These are phyloP conservation scores for Drosophila hydei DNA, from an alignment of 1,140 invertebrate species.

Conservation along the genomic window DNA sequence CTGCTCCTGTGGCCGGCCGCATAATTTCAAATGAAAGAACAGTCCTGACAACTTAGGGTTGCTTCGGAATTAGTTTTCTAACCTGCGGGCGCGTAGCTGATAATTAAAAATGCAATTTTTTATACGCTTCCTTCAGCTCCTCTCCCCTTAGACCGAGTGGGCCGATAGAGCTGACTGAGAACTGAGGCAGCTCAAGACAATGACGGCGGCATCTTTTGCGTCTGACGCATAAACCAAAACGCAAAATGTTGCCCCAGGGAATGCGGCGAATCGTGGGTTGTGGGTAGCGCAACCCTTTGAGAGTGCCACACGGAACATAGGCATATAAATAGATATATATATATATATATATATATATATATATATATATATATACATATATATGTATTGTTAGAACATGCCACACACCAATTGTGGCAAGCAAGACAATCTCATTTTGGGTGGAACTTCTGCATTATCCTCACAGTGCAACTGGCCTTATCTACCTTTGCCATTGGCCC, in stretches of 20 bases:
- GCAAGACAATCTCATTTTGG: constrained; percentile 67
- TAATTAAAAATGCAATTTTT: constrained; percentile 83
- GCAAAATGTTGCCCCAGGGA: constrained; percentile 80
- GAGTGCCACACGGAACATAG: constrained; percentile 4
- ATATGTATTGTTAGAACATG: not conserved
- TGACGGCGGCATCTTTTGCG: constrained; percentile 69
- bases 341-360: not conserved
- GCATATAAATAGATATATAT: not conserved
- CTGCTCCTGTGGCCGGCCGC: not conserved
- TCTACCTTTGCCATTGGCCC: constrained; percentile 55
- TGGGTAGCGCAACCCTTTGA: constrained; percentile 64
- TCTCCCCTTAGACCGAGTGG: not conserved
- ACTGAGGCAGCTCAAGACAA: constrained; percentile 62
- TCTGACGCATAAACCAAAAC: constrained; percentile 81
- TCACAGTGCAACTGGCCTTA: constrained; percentile 43
- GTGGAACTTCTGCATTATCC: constrained; percentile 61
- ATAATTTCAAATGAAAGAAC: constrained; percentile 57
- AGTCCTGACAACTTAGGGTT: constrained; percentile 50
- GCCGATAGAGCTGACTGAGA: constrained; percentile 5
- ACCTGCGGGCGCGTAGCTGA: constrained; percentile 71
- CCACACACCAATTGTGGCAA: constrained; percentile 48
- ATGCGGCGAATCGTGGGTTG: constrained; percentile 22
- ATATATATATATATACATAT: not conserved
- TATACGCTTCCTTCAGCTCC: constrained; percentile 41
- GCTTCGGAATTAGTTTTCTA: constrained; percentile 78